These are phyloP conservation scores for Hirtodrosophila trivittata DNA, from an alignment of 2,888 invertebrate genomes.

Conservation along the genomic window DNA sequence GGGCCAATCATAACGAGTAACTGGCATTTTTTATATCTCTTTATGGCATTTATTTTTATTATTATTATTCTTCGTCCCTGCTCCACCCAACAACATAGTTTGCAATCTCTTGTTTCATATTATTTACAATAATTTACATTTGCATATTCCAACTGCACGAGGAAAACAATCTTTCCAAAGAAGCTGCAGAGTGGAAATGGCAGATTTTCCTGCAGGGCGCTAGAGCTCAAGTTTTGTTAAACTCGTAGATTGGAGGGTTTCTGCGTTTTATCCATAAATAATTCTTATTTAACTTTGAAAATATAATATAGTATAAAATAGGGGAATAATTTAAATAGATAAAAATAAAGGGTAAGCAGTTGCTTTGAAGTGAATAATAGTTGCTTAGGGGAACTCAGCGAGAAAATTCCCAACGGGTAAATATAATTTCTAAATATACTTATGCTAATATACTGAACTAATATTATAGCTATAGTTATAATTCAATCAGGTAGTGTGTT, in stretches of 20 bases:
- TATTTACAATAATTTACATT: constrained; percentile 62
- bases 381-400: no score
- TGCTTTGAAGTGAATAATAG: no score
- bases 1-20: constrained; percentile 7
- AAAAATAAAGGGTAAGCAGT: constrained; percentile 29
- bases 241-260: constrained; percentile 43
- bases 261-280: constrained; percentile 33
- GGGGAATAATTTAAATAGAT: constrained; percentile 10
- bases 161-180: no score
- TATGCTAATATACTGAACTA: no score
- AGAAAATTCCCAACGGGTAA: no score
- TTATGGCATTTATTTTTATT: constrained; percentile 41
- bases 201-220: no score
- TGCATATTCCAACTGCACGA: constrained; percentile 44
- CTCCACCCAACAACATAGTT: background rate
- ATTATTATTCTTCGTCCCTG: background rate
- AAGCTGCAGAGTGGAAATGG: constrained; percentile 27
- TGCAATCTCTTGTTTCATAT: constrained; percentile 56
- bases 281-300: constrained; percentile 40
- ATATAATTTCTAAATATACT: no score
- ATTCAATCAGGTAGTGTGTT: no score
- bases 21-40: constrained; percentile 28
- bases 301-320: constrained; percentile 33
- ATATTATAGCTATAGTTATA: no score
- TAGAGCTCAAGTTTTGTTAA: no score